Evolutionary conservation across 2,113 vertebrate species (phyloP).

Genomic region (Platysteira castanea): DNA sequence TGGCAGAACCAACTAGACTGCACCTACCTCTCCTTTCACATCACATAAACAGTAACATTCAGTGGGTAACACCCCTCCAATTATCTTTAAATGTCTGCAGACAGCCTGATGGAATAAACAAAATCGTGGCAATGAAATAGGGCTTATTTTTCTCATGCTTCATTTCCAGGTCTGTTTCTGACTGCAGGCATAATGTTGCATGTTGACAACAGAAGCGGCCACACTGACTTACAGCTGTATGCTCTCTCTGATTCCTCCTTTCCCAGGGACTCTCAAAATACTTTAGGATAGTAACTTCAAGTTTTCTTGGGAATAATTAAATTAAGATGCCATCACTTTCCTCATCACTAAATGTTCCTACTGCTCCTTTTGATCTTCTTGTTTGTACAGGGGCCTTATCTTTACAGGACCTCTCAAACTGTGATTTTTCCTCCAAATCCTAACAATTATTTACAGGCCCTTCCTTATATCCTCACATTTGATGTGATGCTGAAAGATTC

Average conservation of each 20-base stretch:
- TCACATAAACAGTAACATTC: neutral
- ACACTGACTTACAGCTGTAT: neutral
- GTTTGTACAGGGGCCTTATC: neutral
- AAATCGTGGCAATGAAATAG: neutral
- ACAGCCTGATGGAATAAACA: neutral
- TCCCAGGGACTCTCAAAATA: neutral
- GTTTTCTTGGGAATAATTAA: neutral
- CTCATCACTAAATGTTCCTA: neutral
- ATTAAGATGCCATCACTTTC: neutral
- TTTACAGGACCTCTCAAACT: neutral
- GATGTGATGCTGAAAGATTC: neutral
- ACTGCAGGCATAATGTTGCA: accelerated
- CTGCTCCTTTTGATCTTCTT: neutral
- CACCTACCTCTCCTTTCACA: neutral
- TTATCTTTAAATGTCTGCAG: neutral
- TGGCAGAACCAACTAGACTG: neutral
- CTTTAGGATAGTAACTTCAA: neutral
- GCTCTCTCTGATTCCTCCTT: neutral
- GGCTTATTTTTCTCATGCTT: neutral
- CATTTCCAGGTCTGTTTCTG: neutral
- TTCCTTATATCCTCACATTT: neutral
- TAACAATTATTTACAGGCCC: neutral
- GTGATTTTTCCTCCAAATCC: neutral
- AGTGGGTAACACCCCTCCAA: neutral
- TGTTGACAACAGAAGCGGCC: neutral